Evolutionary conservation across 1,140 invertebrate genomes (phyloP), one percentile per base, ranked within the genome.

Genomic region (Drosophila kanapiae): DNA sequence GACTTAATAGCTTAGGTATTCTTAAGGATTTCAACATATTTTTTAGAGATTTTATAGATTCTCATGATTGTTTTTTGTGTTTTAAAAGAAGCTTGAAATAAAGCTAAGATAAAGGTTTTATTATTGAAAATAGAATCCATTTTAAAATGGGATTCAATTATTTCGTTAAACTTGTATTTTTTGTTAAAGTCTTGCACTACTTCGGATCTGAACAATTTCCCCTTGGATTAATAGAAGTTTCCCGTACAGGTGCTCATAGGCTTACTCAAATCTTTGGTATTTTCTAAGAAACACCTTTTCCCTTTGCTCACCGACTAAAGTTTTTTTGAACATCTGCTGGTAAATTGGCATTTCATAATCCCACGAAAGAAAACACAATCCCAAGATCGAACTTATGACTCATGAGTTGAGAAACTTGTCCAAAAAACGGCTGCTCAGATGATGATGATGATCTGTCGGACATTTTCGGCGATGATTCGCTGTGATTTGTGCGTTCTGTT

Each of bases 391-490:
- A 23, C 3, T 11, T n/a, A 61, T 65, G 69, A 72, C 18, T 71
- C 69, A 72, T 59, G 11, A 54, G 31, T 18, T 59, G 18, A 59
- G 49, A 60, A 72, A 60, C 53, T 69, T 69, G 65, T 65, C 16
- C 16, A 29, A 64, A 64, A 47, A 51, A 51, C 62, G 51, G 35
- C 33, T 70, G 51, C 33, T 49, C 2, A 29, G 14, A n/a, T 23
- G 33, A 13, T 23, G 35, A 35, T 49, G 65, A 72, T 71, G 69
- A 71, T 71, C 53, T 40, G 51, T 35, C 45, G 42, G 31, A 71
- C 69, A 71, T 72, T 71, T 69, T 59, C 71, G 51, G 69, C 53
- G 69, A 72, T 72, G 69, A 72, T 72, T 72, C 54, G 67, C 69
- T 31, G 37, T 11, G 67, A 48, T 71, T 57, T 71, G 62, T 54